Evolutionary conservation across 1,140 invertebrate genomes (phyloP).

Genomic region (Bradysia coprophila): DNA sequence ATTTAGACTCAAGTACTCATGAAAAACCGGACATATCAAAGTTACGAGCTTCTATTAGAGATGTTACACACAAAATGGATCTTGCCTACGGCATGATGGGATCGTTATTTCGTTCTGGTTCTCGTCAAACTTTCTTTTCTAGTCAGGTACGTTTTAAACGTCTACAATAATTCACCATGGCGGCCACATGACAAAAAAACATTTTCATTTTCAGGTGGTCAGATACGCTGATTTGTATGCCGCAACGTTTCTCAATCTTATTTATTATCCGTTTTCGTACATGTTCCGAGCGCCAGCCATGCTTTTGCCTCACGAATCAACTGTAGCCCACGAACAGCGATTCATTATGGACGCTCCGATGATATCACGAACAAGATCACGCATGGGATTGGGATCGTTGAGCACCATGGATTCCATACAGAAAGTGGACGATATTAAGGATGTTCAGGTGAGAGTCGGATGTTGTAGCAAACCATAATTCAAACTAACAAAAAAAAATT

Average conservation of each 20-base stretch:
- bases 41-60: conserved; percentile 63
- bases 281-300: conserved; percentile 89
- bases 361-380: conserved; percentile 27
- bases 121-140: conserved; percentile 95
- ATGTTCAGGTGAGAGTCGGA: too few relatives aligned
- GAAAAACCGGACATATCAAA: conserved; percentile 89
- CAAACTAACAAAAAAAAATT: neutral
- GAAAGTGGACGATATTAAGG: too few relatives aligned
- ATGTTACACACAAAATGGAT: conserved; percentile 97
- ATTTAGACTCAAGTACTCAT: conserved; percentile 86
- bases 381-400: too few relatives aligned
- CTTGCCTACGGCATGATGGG: conserved; percentile 95
- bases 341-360: conserved; percentile 46
- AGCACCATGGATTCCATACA: too few relatives aligned
- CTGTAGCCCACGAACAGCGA: conserved; percentile 82
- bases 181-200: neutral
- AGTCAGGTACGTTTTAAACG: conserved; percentile 39
- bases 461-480: too few relatives aligned
- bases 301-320: conserved; percentile 95
- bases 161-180: neutral
- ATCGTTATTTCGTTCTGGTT: conserved; percentile 87
- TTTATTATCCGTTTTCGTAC: conserved; percentile 98
- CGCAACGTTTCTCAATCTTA: conserved; percentile 85
- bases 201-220: conserved; percentile 38
- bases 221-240: conserved; percentile 97